A percentile compares a stretch with the other conserved stretches of the same genome.
These are phyloP conservation scores for Apodemia zela DNA, from an alignment of 2,888 invertebrate genomes.

Conservation along the genomic window DNA sequence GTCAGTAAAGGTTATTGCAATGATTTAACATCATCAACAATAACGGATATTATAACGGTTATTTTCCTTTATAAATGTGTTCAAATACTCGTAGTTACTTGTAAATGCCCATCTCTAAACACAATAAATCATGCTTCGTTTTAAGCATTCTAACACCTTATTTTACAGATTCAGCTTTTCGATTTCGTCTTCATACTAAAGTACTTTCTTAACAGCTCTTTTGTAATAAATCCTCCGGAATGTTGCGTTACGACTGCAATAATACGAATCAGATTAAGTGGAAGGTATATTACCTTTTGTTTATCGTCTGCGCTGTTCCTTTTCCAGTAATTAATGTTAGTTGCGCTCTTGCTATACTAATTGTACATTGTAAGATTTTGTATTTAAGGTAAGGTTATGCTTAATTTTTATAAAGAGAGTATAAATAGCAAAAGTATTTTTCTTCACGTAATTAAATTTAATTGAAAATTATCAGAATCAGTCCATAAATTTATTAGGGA, in stretches of 20 bases:
- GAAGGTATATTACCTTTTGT: slow-evolving; percentile 61
- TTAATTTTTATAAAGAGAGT: not conserved
- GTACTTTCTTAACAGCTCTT: slow-evolving; percentile 62
- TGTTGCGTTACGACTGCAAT: slow-evolving; percentile 66
- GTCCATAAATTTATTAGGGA: no score
- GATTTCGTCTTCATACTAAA: slow-evolving; percentile 54
- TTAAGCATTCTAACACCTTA: slow-evolving; percentile 58
- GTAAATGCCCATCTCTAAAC: slow-evolving; percentile 23
- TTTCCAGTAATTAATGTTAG: slow-evolving; percentile 55
- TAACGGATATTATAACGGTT: not conserved
- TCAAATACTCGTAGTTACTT: not conserved
- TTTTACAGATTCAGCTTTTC: slow-evolving; percentile 59
- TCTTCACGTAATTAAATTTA: not conserved
- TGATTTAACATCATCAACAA: not conserved
- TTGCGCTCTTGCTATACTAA: slow-evolving; percentile 35
- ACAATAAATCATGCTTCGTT: slow-evolving; percentile 49
- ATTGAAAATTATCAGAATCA: no score
- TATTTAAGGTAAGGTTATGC: not conserved
- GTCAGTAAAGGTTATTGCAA: not conserved
- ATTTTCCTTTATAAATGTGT: not conserved
- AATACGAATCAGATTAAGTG: slow-evolving; percentile 70
- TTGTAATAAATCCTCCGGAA: slow-evolving; percentile 69
- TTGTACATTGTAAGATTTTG: slow-evolving; percentile 23
- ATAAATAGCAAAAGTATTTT: not conserved
- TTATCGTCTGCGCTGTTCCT: slow-evolving; percentile 47